Base-by-base conservation (phyloP, 2,888 invertebrate genomes). In the Hecatera dysodea region DNA sequence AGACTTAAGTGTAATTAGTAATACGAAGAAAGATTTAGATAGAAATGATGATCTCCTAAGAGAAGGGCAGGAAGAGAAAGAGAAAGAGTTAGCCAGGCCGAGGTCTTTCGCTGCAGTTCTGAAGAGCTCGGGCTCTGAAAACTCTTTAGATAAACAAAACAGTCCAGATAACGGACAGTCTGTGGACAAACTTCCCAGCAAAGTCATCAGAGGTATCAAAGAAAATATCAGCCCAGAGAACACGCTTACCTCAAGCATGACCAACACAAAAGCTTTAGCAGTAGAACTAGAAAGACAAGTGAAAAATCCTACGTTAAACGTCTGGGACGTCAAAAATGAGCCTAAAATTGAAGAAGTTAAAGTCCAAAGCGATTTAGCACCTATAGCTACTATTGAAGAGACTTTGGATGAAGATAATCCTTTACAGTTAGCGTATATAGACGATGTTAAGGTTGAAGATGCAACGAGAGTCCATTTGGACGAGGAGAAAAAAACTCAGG, bases 221-320 rank as follows among this genome's bases (percentile, higher is more conserved):
- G 97, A 97, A 84, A 97, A 97, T 83, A 97, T 97, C 2, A 97
- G 97, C 69, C 97, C 97, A 0, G 97, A 97, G 81, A 97, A 97
- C 67, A 97, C 97, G 1, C 74, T 96, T 12, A 96, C 94, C 0
- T 93, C 95, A 0, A 95, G 93, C 62, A 93, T 94, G 90, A 93
- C 92, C 0, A 93, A 93, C 60, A 93, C 94, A 0, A 93, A 93
- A 84, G 91, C 94, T 0, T 74, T 96, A 65, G 94, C 92, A 0
- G 87, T 90, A 48, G 96, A 96, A 75, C 68, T 96, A 60, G 88
- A 94, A 17, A 86, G 85, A 76, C 92, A 94, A 68, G 86, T 89
- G 0, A 93, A 90, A 74, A 92, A 85, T 59, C 91, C 90, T 57
- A 62, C 75, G 0, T 55, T 42, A 0, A 79, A 72, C 36, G 71